Percentiles rank a stretch among this genome's conserved stretches.
These are phyloP conservation scores for Onthophagus taurus DNA, from an alignment of 1,140 invertebrate species.

Conservation along the genomic window DNA sequence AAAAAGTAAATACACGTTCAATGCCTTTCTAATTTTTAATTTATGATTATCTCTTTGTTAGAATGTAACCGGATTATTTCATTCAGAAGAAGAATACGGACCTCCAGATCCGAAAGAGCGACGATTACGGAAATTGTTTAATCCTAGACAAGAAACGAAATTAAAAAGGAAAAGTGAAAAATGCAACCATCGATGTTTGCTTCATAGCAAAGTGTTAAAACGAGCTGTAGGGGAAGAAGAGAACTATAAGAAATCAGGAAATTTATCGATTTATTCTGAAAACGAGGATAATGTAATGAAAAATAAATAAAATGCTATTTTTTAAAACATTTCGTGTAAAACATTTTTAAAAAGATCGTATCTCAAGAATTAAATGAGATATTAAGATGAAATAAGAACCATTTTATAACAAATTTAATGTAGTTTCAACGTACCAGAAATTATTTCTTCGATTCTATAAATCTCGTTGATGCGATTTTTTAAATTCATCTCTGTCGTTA, in stretches of 20 bases:
- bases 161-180: not conserved
- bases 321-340: too few relatives aligned
- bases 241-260: not conserved
- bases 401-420: too few relatives aligned
- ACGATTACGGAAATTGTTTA: constrained; percentile 5
- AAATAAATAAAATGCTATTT: too few relatives aligned
- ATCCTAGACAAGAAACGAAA: constrained; percentile 6
- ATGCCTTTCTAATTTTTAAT: not conserved
- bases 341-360: too few relatives aligned
- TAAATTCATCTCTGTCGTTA: too few relatives aligned
- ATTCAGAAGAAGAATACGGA: not conserved
- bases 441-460: too few relatives aligned
- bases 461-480: too few relatives aligned
- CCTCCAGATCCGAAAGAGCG: constrained; percentile 11
- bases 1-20: not conserved
- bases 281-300: too few relatives aligned
- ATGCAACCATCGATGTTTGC: constrained; percentile 6
- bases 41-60: not conserved
- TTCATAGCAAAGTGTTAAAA: constrained; percentile 2
- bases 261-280: constrained; percentile 5
- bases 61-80: constrained; percentile 6
- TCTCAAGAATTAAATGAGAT: too few relatives aligned
- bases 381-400: too few relatives aligned
- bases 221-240: not conserved
- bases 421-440: too few relatives aligned